Conservation (phyloP, 2,113 vertebrate species). For the Gopherus evgoodei region DNA sequence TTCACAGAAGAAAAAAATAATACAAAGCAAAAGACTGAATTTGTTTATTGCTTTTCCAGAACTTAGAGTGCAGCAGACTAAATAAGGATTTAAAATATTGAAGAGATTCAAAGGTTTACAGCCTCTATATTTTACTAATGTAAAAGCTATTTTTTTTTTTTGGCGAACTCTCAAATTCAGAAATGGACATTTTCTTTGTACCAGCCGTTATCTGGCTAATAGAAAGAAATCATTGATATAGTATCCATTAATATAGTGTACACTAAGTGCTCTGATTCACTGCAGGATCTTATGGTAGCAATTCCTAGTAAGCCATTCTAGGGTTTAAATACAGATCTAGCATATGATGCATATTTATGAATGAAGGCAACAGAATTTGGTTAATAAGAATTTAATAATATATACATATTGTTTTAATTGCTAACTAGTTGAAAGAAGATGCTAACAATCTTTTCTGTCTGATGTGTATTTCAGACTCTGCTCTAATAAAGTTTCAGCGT, state of each 20-base stretch:
- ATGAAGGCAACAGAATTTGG: not conserved
- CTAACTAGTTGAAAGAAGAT: not conserved
- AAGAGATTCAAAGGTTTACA: not conserved
- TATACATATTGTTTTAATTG: conserved; percentile 12
- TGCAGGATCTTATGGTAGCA: not conserved
- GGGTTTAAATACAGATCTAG: not conserved
- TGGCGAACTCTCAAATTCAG: not conserved
- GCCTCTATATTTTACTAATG: not conserved
- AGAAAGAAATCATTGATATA: not conserved
- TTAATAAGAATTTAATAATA: conserved; percentile 9
- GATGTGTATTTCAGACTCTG: not conserved
- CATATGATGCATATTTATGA: not conserved
- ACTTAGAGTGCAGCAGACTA: not conserved
- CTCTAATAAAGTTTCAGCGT: not conserved
- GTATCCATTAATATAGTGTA: not conserved
- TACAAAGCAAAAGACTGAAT: not conserved
- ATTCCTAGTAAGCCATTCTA: not conserved
- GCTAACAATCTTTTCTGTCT: not conserved
- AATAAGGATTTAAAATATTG: not conserved
- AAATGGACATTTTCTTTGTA: not conserved
- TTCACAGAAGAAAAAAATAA: not conserved
- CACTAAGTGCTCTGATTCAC: not conserved
- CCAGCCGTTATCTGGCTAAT: not conserved
- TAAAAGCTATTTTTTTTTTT: not conserved
- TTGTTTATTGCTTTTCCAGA: not conserved